Evolutionary conservation across 2,113 vertebrate genomes (phyloP).

Genomic region (Pomatorhinus ruficollis): DNA sequence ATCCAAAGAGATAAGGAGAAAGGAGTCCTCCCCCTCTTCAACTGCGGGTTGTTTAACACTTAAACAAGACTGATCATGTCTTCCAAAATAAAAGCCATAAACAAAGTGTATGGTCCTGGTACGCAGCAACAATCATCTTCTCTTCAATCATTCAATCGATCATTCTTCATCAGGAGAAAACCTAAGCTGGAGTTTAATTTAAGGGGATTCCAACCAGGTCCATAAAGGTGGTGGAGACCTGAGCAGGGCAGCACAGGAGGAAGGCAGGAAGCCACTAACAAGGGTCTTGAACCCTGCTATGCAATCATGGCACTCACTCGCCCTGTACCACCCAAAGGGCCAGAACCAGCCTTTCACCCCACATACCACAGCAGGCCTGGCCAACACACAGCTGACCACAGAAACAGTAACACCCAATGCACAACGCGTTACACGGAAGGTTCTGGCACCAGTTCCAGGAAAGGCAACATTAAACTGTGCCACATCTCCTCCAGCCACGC

Average conservation of each 20-base stretch:
- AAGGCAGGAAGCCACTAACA: background rate
- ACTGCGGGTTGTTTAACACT: background rate
- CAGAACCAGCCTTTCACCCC: background rate
- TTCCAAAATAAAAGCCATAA: background rate
- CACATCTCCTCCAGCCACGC: background rate
- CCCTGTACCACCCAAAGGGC: background rate
- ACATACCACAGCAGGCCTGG: background rate
- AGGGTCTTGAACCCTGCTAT: background rate
- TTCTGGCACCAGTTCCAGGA: background rate
- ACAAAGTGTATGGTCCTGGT: fast-evolving
- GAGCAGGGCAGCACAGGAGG: background rate
- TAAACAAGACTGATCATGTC: fast-evolving
- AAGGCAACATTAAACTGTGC: background rate
- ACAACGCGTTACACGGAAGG: fast-evolving
- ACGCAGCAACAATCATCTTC: background rate
- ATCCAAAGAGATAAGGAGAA: background rate
- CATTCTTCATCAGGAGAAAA: background rate
- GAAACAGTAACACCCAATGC: fast-evolving
- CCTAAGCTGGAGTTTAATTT: background rate
- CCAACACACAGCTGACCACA: background rate
- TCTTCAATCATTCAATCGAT: background rate
- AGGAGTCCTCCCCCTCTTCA: background rate
- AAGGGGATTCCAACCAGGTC: background rate
- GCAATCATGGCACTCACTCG: fast-evolving
- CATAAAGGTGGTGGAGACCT: fast-evolving